Percentiles rank a stretch among this genome's conserved stretches.
Evolutionary conservation across 1,140 invertebrate genomes (phyloP).

Genomic region (Antheraea mylitta): DNA sequence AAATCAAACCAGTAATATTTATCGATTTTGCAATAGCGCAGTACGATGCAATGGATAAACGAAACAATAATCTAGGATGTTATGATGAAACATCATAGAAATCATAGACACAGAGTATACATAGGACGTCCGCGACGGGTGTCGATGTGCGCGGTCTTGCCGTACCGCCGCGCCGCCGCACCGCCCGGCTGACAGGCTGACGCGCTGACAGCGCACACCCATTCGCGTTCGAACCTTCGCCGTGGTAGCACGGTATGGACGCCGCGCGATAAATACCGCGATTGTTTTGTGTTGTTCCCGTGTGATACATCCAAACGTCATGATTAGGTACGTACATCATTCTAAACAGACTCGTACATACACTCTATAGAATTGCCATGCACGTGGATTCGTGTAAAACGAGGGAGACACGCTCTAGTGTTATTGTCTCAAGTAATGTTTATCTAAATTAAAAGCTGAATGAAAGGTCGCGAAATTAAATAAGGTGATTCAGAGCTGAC

Average conservation of each 20-base stretch:
- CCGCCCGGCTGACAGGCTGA: background rate
- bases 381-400: constrained; percentile 2
- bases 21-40: background rate
- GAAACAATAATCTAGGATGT: background rate
- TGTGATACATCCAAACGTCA: constrained; percentile 22
- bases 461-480: constrained; percentile 14
- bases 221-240: constrained; percentile 47
- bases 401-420: background rate
- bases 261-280: constrained; percentile 30
- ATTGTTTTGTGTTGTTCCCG: constrained; percentile 4
- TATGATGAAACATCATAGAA: background rate
- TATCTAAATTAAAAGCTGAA: constrained; percentile 12
- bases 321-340: constrained; percentile 40
- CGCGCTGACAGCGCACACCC: constrained; percentile 19
- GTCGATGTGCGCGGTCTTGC: background rate
- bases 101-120: background rate
- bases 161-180: background rate
- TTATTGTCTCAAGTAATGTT: constrained; percentile 7
- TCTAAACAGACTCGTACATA: background rate
- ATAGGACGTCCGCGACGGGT: background rate
- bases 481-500: constrained; percentile 12
- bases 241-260: constrained; percentile 46
- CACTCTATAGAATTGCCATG: background rate
- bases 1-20: background rate
- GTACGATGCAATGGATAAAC: background rate